A percentile compares a stretch with the other conserved stretches of the same genome.
These are phyloP conservation scores for Coelinius sp. DNA, from an alignment of 2,888 invertebrate genomes.

Conservation along the genomic window DNA sequence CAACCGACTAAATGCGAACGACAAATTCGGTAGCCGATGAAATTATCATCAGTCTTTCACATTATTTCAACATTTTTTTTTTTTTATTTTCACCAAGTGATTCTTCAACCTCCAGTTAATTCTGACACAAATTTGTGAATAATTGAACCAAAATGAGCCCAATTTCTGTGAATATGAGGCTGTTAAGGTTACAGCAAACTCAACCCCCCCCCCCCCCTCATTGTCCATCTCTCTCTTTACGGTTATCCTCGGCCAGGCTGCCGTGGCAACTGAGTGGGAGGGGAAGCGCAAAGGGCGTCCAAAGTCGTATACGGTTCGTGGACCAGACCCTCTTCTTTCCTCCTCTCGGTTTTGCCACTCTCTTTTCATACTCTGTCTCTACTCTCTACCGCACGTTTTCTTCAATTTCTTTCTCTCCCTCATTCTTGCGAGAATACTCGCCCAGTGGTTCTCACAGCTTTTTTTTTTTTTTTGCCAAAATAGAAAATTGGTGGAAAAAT, in stretches of 20 bases:
- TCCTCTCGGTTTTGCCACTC: constrained; percentile 19
- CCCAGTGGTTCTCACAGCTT: constrained; percentile 12
- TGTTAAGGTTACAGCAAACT: constrained; percentile 26
- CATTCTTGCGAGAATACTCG: constrained; percentile 6
- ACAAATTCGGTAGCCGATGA: not conserved
- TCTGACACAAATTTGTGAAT: constrained; percentile 33
- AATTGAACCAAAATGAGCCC: constrained; percentile 32
- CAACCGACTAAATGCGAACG: not conserved
- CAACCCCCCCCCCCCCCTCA: constrained; percentile 7
- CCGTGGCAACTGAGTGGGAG: constrained; percentile 28
- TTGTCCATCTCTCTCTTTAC: not conserved
- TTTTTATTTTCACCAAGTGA: too few species aligned
- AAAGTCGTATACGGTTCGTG: constrained; percentile 31
- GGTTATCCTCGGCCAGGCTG: constrained; percentile 14
- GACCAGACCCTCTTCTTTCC: constrained; percentile 30
- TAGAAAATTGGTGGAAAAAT: not conserved
- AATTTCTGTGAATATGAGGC: constrained; percentile 32
- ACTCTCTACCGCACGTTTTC: constrained; percentile 23
- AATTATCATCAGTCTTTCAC: not conserved
- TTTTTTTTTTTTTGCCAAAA: not conserved
- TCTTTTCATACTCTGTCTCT: constrained; percentile 27
- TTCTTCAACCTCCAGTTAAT: not conserved
- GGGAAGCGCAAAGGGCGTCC: constrained; percentile 31
- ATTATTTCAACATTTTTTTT: not conserved
- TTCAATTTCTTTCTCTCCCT: constrained; percentile 8